Percentiles rank a stretch among this genome's conserved stretches.
These are phyloP conservation scores for Orchesella flavescens DNA, from an alignment of 2,888 invertebrate species.

Conservation along the genomic window DNA sequence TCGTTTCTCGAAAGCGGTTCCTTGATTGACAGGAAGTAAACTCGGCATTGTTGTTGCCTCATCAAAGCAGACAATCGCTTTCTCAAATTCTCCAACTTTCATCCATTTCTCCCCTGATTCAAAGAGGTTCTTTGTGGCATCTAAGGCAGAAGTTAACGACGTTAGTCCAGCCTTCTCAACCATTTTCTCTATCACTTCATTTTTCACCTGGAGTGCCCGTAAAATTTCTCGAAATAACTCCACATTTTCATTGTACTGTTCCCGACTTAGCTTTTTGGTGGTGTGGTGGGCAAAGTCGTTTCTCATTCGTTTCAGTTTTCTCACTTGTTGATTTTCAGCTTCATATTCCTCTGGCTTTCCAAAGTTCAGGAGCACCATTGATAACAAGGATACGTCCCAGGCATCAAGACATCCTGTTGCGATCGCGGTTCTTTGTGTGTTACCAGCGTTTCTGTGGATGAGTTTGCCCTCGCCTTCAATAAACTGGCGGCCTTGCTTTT, in stretches of 20 bases:
- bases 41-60: slow-evolving; percentile 36
- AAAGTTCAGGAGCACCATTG: not conserved
- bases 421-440: not conserved
- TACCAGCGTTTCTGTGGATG: not conserved
- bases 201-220: slow-evolving; percentile 9
- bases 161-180: slow-evolving; percentile 3
- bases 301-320: slow-evolving; percentile 6
- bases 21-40: slow-evolving; percentile 14
- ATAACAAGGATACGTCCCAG: not conserved
- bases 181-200: slow-evolving; percentile 24
- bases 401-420: not conserved
- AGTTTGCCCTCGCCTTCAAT: not conserved
- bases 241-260: slow-evolving; percentile 28
- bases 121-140: slow-evolving; percentile 15
- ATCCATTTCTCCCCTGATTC: slow-evolving; percentile 1
- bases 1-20: slow-evolving; percentile 46
- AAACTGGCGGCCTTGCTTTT: not conserved
- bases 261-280: not conserved
- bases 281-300: slow-evolving; percentile 49
- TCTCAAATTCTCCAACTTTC: not conserved
- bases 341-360: not conserved
- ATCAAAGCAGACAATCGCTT: slow-evolving; percentile 43
- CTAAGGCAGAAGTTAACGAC: not conserved
- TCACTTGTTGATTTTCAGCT: not conserved
- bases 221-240: not conserved